Evolutionary conservation across 2,888 invertebrate genomes (phyloP).

Genomic region (Diaprepes abbreviatus): DNA sequence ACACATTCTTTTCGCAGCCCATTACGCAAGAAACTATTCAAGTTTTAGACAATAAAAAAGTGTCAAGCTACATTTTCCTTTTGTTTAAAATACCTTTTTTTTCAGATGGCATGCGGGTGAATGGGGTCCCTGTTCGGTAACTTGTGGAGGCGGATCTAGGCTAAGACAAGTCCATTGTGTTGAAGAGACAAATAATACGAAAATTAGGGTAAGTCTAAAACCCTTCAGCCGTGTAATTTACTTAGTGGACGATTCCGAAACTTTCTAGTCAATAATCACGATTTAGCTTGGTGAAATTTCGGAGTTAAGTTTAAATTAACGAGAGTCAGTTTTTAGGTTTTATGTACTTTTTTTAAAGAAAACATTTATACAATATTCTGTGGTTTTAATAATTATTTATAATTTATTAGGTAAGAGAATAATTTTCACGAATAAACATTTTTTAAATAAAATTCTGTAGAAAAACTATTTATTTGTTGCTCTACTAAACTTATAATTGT

Average conservation of each 20-base stretch:
- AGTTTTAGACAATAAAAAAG: too few relatives aligned
- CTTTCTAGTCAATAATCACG: conserved; percentile 6
- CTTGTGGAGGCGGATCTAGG: conserved; percentile 89
- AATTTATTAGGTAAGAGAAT: too few relatives aligned
- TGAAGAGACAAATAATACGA: conserved; percentile 85
- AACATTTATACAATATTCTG: too few relatives aligned
- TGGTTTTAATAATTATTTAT: too few relatives aligned
- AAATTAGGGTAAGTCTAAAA: conserved; percentile 74
- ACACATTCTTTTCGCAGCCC: too few relatives aligned
- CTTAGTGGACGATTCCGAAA: conserved; percentile 2
- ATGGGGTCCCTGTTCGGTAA: conserved; percentile 89
- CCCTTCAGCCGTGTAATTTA: conserved; percentile 4
- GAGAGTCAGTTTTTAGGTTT: not conserved
- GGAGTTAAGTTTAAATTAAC: not conserved
- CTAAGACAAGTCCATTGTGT: conserved; percentile 88
- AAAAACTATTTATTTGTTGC: too few relatives aligned
- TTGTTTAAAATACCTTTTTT: conserved; percentile 47
- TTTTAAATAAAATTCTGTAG: too few relatives aligned
- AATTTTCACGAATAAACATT: too few relatives aligned
- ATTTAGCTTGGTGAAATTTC: not conserved
- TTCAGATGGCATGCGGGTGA: conserved; percentile 89
- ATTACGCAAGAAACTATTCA: too few relatives aligned
- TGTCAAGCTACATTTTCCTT: too few relatives aligned
- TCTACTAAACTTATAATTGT: too few relatives aligned
- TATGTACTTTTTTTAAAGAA: too few relatives aligned